phyloP scores from a whole-genome alignment of 2,797 vertebrate species.

The Scomberomorus guttatus region DNA sequence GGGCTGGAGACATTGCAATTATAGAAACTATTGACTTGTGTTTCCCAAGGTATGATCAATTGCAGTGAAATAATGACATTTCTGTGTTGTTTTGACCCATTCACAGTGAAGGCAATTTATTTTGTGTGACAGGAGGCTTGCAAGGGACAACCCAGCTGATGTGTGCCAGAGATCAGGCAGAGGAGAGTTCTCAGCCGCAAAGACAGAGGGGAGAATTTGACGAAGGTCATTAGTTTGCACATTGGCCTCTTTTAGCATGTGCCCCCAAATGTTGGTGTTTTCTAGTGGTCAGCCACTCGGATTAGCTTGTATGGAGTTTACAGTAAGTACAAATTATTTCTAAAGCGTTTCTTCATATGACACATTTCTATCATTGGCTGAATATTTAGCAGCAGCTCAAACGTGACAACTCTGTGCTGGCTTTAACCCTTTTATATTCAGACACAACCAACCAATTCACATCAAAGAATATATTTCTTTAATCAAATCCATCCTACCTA shows the following conservation, averaged over 20 bases:
- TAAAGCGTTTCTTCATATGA: neutral
- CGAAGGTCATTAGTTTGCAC: constrained; percentile 68
- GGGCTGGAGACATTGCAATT: constrained; percentile 86
- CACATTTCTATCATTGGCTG: neutral
- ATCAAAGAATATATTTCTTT: neutral
- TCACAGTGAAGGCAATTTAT: constrained; percentile 89
- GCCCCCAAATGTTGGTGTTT: neutral
- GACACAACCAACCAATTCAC: neutral
- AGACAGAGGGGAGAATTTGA: constrained; percentile 42
- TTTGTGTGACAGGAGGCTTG: constrained; percentile 87
- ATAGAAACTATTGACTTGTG: constrained; percentile 90
- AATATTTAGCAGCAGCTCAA: constrained; percentile 1
- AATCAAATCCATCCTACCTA: neutral
- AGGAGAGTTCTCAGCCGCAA: constrained; percentile 62
- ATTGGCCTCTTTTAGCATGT: constrained; percentile 42
- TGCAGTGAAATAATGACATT: constrained; percentile 88
- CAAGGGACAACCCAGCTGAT: constrained; percentile 81
- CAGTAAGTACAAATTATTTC: neutral
- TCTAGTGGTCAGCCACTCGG: neutral
- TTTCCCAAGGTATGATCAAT: constrained; percentile 89
- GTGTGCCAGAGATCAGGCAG: constrained; percentile 77
- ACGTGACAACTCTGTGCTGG: neutral
- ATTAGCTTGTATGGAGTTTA: neutral
- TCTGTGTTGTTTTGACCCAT: constrained; percentile 89
- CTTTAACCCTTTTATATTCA: neutral